Conservation (phyloP, 64 coral and sea anemone genomes). For the Actinia equina region DNA sequence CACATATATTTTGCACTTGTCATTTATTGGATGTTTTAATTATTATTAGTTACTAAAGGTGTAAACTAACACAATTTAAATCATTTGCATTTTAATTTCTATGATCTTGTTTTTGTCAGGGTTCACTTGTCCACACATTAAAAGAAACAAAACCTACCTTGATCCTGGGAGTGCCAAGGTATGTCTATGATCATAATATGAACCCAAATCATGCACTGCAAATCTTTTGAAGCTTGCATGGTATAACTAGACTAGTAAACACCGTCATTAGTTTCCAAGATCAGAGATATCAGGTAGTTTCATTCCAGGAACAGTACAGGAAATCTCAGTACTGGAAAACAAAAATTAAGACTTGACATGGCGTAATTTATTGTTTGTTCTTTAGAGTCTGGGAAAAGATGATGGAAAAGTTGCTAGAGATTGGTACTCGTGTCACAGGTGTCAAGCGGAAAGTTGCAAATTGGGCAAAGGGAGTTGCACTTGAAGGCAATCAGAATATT, state of each 20-base stretch:
- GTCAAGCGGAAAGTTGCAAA: conserved; percentile 76
- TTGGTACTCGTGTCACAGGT: conserved; percentile 72
- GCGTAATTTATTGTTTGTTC: too few species aligned
- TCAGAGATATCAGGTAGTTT: too few species aligned
- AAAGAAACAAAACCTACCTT: conserved; percentile 60
- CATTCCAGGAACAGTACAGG: not conserved
- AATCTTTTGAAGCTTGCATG: too few species aligned
- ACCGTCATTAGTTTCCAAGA: too few species aligned
- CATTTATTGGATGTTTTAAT: too few species aligned
- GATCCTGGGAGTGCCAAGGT: conserved; percentile 81
- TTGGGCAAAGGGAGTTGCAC: conserved; percentile 78
- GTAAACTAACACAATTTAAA: not conserved
- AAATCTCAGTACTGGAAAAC: too few species aligned
- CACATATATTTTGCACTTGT: not conserved
- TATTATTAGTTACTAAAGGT: too few species aligned
- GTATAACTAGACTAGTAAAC: too few species aligned
- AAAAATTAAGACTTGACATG: too few species aligned
- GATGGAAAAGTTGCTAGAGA: conserved; percentile 79
- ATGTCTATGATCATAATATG: not conserved
- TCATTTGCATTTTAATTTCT: not conserved
- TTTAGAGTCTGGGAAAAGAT: conserved; percentile 95
- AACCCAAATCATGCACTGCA: too few species aligned
- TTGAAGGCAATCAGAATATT: conserved; percentile 86
- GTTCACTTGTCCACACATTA: conserved; percentile 55
- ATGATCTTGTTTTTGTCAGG: conserved; percentile 18